A percentile compares a stretch with the other conserved stretches of the same genome.
Evolutionary conservation across 2,888 invertebrate genomes (phyloP).

Genomic region (Allolobophora icterica): DNA sequence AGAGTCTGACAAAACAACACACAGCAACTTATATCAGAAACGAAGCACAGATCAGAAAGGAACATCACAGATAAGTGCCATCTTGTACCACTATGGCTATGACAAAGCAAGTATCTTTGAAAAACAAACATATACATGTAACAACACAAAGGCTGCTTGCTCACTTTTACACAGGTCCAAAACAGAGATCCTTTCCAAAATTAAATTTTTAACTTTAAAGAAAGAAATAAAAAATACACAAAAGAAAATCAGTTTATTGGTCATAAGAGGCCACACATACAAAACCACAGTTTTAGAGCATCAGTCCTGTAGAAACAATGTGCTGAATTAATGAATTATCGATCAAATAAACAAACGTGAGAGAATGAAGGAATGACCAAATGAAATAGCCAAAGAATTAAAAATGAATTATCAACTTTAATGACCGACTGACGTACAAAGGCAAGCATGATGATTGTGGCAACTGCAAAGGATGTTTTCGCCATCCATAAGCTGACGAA

Average conservation of each 20-base stretch:
- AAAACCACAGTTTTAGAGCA: background rate
- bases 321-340: background rate
- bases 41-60: background rate
- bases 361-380: background rate
- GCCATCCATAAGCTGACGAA: slow-evolving; percentile 98
- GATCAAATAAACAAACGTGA: background rate
- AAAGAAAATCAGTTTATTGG: background rate
- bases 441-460: slow-evolving; percentile 94
- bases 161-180: background rate
- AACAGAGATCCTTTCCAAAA: background rate
- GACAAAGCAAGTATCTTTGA: background rate
- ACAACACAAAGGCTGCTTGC: background rate
- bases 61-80: background rate
- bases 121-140: background rate
- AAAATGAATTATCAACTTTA: background rate
- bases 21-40: background rate
- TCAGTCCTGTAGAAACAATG: background rate
- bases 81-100: background rate
- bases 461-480: slow-evolving; percentile 90
- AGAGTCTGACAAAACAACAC: slow-evolving; percentile 81
- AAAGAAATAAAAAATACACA: background rate
- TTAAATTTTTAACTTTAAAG: background rate
- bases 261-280: background rate
- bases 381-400: background rate
- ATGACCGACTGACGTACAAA: slow-evolving; percentile 84